Conservation (phyloP, 2,888 invertebrate genomes). For the Drosophila siamana region DNA sequence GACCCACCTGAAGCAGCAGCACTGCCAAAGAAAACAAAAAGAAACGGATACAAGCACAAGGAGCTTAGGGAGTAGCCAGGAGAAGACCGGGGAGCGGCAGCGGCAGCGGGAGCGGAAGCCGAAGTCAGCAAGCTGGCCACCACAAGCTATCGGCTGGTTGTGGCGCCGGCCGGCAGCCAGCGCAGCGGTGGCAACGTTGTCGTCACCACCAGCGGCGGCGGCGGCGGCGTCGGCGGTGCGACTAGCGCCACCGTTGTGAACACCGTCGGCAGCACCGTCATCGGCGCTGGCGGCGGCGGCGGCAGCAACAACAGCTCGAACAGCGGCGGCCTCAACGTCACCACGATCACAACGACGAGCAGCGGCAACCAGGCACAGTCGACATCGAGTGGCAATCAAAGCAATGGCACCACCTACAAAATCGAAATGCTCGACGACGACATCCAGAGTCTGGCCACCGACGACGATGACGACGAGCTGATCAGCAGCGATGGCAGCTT, state of each 20-base stretch:
- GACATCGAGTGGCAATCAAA: slow-evolving; percentile 56
- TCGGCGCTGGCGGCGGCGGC: slow-evolving; percentile 18
- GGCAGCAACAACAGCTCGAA: slow-evolving; percentile 41
- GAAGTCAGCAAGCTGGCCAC: slow-evolving; percentile 62
- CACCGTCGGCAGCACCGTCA: slow-evolving; percentile 18
- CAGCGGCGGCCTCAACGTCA: slow-evolving; percentile 80
- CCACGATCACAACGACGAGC: slow-evolving; percentile 83
- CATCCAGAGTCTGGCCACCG: slow-evolving; percentile 88
- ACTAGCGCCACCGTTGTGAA: slow-evolving; percentile 61
- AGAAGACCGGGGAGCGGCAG: no score
- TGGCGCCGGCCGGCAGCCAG: slow-evolving; percentile 70
- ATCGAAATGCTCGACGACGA: slow-evolving; percentile 90
- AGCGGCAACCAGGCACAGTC: slow-evolving; percentile 73
- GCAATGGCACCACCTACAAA: slow-evolving; percentile 87
- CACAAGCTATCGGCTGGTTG: slow-evolving; percentile 70
- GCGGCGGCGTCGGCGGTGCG: slow-evolving; percentile 21
- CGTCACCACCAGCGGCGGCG: slow-evolving; percentile 48
- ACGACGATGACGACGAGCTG: slow-evolving; percentile 95
- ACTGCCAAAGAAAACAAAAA: not conserved
- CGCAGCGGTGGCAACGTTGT: slow-evolving; percentile 62
- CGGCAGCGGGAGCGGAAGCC: not conserved
- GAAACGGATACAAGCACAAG: no score
- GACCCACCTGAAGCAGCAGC: not conserved
- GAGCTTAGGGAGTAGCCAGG: not conserved
- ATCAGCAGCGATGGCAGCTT: slow-evolving; percentile 92